These are phyloP conservation scores for Montipora foliosa DNA, from an alignment of 64 coral and sea anemone species.

Conservation along the genomic window DNA sequence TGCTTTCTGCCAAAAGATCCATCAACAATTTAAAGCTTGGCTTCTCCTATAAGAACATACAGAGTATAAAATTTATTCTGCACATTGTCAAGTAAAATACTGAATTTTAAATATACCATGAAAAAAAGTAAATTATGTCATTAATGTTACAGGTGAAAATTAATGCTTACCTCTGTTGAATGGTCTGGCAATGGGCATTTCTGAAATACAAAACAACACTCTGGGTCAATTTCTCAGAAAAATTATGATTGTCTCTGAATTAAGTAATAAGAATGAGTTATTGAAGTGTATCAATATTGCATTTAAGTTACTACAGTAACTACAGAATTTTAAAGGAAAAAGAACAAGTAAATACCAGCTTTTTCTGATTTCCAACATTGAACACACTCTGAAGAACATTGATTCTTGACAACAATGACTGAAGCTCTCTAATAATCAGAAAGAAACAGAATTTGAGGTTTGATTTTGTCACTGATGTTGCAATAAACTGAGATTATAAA, in stretches of 20 bases:
- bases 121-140: too few species aligned
- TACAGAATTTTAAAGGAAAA: too few species aligned
- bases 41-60: neutral
- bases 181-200: conserved; percentile 21
- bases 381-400: conserved; percentile 55
- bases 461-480: too few species aligned
- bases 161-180: conserved; percentile 24
- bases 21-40: conserved; percentile 33
- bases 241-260: too few species aligned
- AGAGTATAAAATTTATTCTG: neutral
- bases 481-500: too few species aligned
- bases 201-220: neutral
- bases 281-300: too few species aligned
- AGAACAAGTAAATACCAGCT: neutral
- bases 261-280: too few species aligned
- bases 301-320: too few species aligned
- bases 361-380: conserved; percentile 27
- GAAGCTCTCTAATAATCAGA: conserved; percentile 45
- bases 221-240: neutral
- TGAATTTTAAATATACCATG: too few species aligned
- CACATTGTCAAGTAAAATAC: too few species aligned
- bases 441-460: neutral
- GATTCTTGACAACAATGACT: conserved; percentile 41
- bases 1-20: conserved; percentile 50
- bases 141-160: neutral